Conservation (phyloP, 2,888 invertebrate species). For the Cataglyphis altisquamis region DNA sequence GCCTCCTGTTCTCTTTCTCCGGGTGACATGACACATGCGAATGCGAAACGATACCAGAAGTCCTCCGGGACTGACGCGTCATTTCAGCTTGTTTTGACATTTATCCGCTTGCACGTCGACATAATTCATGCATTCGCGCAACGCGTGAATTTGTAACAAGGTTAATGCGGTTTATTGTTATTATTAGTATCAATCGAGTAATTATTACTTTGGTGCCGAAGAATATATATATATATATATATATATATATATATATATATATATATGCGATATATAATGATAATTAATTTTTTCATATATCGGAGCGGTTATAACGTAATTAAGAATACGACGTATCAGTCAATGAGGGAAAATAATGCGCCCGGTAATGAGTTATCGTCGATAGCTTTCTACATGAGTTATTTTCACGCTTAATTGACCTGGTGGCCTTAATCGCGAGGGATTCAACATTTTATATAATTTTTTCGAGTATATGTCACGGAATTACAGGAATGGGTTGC, state of each 20-base stretch:
- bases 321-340: background rate
- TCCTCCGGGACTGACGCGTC: constrained; percentile 44
- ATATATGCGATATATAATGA: background rate
- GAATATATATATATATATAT: background rate
- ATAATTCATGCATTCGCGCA: constrained; percentile 66
- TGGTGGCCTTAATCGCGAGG: constrained; percentile 11
- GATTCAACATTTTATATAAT: constrained; percentile 13
- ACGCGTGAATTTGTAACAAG: constrained; percentile 52
- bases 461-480: background rate
- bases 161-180: constrained; percentile 50
- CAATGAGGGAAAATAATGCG: background rate
- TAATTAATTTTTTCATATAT: background rate
- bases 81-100: constrained; percentile 59
- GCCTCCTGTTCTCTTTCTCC: background rate
- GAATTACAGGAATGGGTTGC: constrained; percentile 26
- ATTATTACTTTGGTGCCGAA: background rate
- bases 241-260: background rate
- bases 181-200: constrained; percentile 35
- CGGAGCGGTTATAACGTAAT: background rate
- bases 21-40: constrained; percentile 12
- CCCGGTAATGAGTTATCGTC: constrained; percentile 17
- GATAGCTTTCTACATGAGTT: background rate
- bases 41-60: background rate
- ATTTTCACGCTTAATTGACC: constrained; percentile 25
- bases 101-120: constrained; percentile 51